phyloP scores from a whole-genome alignment of 2,113 vertebrate species.

The Ptychochromis oligacanthus region DNA sequence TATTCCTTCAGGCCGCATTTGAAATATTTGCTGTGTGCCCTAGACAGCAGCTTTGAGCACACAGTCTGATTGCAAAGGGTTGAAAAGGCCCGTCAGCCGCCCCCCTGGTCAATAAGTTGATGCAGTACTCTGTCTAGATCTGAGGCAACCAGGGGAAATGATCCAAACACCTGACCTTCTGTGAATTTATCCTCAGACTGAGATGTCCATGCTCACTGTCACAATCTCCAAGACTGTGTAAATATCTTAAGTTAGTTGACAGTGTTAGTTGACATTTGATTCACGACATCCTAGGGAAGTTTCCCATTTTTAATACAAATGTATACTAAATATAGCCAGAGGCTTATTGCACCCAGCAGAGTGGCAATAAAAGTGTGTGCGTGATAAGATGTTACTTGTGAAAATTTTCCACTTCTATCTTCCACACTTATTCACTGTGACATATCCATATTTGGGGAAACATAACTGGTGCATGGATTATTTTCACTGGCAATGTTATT shows the following conservation, averaged over 20 bases:
- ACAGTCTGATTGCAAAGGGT: constrained; percentile 38
- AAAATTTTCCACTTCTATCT: not conserved
- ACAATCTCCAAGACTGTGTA: not conserved
- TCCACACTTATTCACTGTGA: not conserved
- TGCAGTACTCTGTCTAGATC: constrained; percentile 11
- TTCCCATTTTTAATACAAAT: not conserved
- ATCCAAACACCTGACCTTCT: constrained; percentile 14
- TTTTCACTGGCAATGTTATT: too few species aligned
- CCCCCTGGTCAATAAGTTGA: constrained; percentile 43
- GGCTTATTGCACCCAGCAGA: not conserved
- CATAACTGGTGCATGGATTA: too few species aligned
- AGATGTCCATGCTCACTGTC: not conserved
- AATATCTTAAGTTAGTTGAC: not conserved
- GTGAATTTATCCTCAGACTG: constrained; percentile 2
- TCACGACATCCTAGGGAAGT: not conserved
- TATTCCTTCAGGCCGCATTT: constrained; percentile 17
- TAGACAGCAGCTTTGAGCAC: constrained; percentile 12
- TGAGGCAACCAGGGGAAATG: constrained; percentile 10
- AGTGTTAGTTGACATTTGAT: not conserved
- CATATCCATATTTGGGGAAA: not conserved
- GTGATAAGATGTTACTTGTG: not conserved
- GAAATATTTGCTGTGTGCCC: constrained; percentile 23
- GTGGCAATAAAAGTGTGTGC: not conserved
- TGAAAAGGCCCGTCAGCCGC: constrained; percentile 18
- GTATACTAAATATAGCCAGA: constrained; percentile 3